Percentiles rank a stretch among this genome's conserved stretches.
Evolutionary conservation across 2,888 invertebrate genomes (phyloP).

Genomic region (Heliothis peltigera): DNA sequence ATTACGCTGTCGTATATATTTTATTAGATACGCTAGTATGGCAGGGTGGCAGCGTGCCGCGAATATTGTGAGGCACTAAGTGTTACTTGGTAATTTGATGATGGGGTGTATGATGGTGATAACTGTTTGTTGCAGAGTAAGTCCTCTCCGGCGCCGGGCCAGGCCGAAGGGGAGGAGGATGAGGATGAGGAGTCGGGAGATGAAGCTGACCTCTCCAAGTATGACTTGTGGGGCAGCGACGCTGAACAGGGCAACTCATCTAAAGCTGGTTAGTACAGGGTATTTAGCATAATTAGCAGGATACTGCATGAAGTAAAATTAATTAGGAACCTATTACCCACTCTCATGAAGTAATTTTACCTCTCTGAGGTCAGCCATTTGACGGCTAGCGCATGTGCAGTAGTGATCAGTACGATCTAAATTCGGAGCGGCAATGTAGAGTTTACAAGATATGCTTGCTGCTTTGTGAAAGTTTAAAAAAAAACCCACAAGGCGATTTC

Average conservation of each 20-base stretch:
- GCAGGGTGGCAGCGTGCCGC: constrained; percentile 3
- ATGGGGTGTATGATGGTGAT: constrained; percentile 18
- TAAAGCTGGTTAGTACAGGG: constrained; percentile 70
- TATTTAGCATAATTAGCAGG: not conserved
- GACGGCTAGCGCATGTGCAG: too few relatives aligned
- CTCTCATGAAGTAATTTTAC: too few relatives aligned
- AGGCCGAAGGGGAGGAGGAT: constrained; percentile 87
- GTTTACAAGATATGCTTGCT: too few relatives aligned
- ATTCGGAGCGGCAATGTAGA: too few relatives aligned
- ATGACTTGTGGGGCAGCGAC: constrained; percentile 93
- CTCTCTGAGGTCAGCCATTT: too few relatives aligned
- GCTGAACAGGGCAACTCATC: constrained; percentile 85
- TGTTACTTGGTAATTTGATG: constrained; percentile 7
- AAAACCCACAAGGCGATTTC: too few relatives aligned
- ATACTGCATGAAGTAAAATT: not conserved
- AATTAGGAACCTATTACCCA: not conserved
- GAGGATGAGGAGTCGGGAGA: constrained; percentile 91
- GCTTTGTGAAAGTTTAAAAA: too few relatives aligned
- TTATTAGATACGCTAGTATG: constrained; percentile 1
- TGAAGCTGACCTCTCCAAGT: constrained; percentile 93
- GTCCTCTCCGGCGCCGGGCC: constrained; percentile 29
- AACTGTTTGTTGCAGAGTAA: constrained; percentile 81
- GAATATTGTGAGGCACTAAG: constrained; percentile 9
- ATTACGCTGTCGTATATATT: not conserved
- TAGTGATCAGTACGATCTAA: too few relatives aligned